Evolutionary conservation across 2,888 invertebrate genomes (phyloP), one percentile per base, ranked within the genome.

Genomic region (Ethmia dodecea): DNA sequence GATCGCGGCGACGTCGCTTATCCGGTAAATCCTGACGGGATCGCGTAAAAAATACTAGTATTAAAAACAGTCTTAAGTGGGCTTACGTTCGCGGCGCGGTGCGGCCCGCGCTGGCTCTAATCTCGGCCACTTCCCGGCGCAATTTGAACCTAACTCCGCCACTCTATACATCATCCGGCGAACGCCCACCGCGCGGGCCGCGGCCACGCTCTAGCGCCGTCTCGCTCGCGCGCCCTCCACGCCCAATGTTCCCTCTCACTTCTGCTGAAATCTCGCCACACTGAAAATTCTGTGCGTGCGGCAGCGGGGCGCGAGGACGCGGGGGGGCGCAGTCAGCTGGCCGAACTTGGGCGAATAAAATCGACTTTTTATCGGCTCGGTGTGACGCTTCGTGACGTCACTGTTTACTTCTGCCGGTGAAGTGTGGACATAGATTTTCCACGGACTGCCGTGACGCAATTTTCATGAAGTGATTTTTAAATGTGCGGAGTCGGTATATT

Each of bases 51-150:
- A 87, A 87, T 88, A 89, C 89, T 89, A 90, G 90, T 90, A 90
- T 90, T 90, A 90, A 90, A 90, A 90, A 90, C 83, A 86, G 90
- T 89, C 89, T 90, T 90, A 90, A 89, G 86, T 86, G 88, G 88
- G 90, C 90, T 90, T 90, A 90, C 86, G 81, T 73, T 77, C 88
- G 88, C 86, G 83, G 80, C 87, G 86, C 84, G 88, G 83, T 84
- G 88, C 88, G 88, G 88, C 87, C 89, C 89, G 89, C 88, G 88
- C 69, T 74, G 74, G 75, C 89, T 89, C 89, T 90, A 90, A 90
- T 90, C 90, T 90, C 89, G 89, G 88, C 90, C 90, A 90, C 90
- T 90, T 90, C 89, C 90, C 90, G 89, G 80, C 90, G 88, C 90
- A 90, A 90, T 90, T 90, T 90, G 90, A 90, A 84, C 89, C 88